These are phyloP conservation scores for Mungos mungo DNA, from an alignment of 2,113 vertebrate species.

Conservation along the genomic window DNA sequence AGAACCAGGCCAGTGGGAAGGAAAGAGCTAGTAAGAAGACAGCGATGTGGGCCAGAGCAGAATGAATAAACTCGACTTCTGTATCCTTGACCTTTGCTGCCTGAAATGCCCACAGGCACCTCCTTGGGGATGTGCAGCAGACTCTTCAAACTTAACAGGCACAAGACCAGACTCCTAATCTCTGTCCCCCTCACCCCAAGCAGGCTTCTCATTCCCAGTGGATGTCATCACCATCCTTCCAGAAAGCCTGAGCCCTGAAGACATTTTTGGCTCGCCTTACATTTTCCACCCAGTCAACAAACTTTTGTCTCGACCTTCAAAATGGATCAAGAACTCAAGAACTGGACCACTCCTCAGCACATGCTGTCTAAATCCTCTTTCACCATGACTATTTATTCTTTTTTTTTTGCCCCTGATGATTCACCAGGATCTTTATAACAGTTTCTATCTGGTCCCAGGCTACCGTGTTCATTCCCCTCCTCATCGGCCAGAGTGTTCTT, in stretches of 20 bases:
- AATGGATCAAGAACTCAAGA: neutral
- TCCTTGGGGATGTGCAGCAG: neutral
- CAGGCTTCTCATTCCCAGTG: neutral
- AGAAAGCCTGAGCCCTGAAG: neutral
- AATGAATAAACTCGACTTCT: neutral
- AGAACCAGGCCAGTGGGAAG: neutral
- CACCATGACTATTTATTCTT: neutral
- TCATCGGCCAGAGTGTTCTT: neutral
- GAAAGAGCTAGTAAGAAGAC: neutral
- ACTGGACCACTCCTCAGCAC: neutral
- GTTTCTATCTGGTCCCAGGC: neutral
- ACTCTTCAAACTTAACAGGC: neutral
- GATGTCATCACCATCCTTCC: neutral
- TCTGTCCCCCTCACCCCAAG: too few species aligned
- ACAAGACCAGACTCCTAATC: neutral
- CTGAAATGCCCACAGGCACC: neutral
- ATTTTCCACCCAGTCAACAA: neutral
- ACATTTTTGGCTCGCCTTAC: rapidly evolving
- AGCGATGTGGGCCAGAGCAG: neutral
- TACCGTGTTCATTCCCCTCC: neutral
- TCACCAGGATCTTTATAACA: neutral
- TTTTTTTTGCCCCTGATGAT: neutral
- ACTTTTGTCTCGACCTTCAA: neutral
- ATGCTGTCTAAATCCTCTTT: neutral
- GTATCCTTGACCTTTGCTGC: neutral